phyloP scores from a whole-genome alignment of 2,888 invertebrate species.

The Sinopyrophorus schimmeli region DNA sequence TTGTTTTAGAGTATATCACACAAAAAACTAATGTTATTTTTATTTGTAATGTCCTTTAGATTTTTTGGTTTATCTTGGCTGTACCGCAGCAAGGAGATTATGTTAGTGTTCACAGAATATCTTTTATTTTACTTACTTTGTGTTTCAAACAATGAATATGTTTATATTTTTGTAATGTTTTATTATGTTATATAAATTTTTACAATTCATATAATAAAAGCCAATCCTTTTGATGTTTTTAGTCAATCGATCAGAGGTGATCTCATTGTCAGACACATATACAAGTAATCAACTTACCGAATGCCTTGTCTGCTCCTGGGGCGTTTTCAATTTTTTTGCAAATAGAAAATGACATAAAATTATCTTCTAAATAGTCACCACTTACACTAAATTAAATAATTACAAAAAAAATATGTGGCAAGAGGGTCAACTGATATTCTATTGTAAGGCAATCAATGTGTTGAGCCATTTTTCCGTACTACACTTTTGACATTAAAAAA shows the following conservation, averaged over 20 bases:
- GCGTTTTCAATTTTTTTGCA: conserved; percentile 7
- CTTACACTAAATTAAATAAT: conserved; percentile 5
- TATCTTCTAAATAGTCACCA: conserved; percentile 6
- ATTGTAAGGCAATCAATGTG: conserved; percentile 5
- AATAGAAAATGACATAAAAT: neutral
- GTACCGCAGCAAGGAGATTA: neutral
- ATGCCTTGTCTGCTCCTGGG: conserved; percentile 10
- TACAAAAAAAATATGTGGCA: conserved; percentile 10
- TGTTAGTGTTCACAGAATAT: neutral
- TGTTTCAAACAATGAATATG: neutral
- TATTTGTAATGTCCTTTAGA: neutral
- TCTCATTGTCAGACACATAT: conserved; percentile 7
- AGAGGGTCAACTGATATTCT: neutral
- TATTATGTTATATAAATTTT: no score
- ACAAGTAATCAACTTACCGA: conserved; percentile 6
- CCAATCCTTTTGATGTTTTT: neutral
- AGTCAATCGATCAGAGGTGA: conserved; percentile 5
- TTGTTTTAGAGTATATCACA: neutral
- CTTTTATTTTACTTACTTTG: neutral
- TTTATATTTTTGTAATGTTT: no score
- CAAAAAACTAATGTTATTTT: neutral
- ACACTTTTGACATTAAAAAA: no score
- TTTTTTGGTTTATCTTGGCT: neutral
- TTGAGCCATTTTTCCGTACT: no score
- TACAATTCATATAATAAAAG: neutral